Evolutionary conservation across 2,888 invertebrate genomes (phyloP).

Genomic region (Mythimna pallens): DNA sequence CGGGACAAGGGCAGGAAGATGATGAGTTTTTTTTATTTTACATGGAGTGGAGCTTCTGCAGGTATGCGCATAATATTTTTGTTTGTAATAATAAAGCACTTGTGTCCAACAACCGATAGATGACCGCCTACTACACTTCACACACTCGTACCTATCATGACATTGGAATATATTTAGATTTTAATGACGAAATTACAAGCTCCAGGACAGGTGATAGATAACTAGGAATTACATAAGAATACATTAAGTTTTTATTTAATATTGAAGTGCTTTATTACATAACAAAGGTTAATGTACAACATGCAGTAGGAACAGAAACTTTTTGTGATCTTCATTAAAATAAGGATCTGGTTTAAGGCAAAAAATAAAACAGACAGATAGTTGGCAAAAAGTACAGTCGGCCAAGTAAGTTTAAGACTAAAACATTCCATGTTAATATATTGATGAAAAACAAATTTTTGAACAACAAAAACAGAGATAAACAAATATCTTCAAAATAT

Average conservation of each 20-base stretch:
- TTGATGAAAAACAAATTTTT: constrained; percentile 1
- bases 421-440: neutral
- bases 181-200: constrained; percentile 2
- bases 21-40: neutral
- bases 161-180: constrained; percentile 16
- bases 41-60: neutral
- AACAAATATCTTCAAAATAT: neutral
- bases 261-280: constrained; percentile 32
- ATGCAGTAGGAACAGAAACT: constrained; percentile 19
- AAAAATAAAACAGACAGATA: constrained; percentile 32
- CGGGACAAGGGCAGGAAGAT: too few relatives aligned
- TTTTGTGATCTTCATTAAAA: constrained; percentile 43
- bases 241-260: constrained; percentile 34
- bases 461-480: neutral
- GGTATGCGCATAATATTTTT: neutral
- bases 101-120: neutral
- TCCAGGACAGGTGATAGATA: constrained; percentile 6
- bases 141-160: neutral
- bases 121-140: neutral
- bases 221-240: constrained; percentile 4
- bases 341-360: constrained; percentile 22
- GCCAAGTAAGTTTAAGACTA: neutral
- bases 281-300: constrained; percentile 13
- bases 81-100: constrained; percentile 6
- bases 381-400: constrained; percentile 12